Conservation (phyloP, 2,888 invertebrate species). For the Acleris sparsana region DNA sequence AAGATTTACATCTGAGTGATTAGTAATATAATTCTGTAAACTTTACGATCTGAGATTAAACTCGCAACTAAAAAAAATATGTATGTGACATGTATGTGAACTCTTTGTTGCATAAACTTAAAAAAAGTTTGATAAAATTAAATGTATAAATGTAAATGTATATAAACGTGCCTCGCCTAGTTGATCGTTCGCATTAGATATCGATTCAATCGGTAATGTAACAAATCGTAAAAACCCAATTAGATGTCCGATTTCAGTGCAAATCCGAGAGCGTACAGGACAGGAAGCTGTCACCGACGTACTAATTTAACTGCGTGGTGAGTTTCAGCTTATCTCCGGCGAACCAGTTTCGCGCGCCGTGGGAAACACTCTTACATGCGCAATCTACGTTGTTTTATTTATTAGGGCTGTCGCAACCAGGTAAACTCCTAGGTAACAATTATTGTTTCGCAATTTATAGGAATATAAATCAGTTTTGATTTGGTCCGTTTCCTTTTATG, state of each 20-base stretch:
- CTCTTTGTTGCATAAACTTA: too few species aligned
- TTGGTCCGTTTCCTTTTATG: constrained; percentile 9
- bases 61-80: too few species aligned
- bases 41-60: too few species aligned
- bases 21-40: too few species aligned
- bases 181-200: constrained; percentile 14
- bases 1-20: too few species aligned
- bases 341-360: constrained; percentile 80
- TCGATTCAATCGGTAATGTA: background rate
- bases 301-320: constrained; percentile 76
- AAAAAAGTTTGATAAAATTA: too few species aligned
- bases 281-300: constrained; percentile 78
- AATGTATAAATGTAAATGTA: too few species aligned
- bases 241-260: constrained; percentile 44
- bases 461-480: constrained; percentile 42
- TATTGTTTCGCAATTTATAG: constrained; percentile 48
- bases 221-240: constrained; percentile 37
- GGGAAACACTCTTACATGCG: constrained; percentile 76
- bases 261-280: constrained; percentile 58
- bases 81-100: too few species aligned
- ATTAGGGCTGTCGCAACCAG: constrained; percentile 61
- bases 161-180: background rate
- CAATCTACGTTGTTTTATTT: constrained; percentile 73
- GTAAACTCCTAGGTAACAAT: constrained; percentile 39
- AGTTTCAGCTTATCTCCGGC: constrained; percentile 76